phyloP scores from a whole-genome alignment of 2,113 vertebrate species.

The Limanda limanda region DNA sequence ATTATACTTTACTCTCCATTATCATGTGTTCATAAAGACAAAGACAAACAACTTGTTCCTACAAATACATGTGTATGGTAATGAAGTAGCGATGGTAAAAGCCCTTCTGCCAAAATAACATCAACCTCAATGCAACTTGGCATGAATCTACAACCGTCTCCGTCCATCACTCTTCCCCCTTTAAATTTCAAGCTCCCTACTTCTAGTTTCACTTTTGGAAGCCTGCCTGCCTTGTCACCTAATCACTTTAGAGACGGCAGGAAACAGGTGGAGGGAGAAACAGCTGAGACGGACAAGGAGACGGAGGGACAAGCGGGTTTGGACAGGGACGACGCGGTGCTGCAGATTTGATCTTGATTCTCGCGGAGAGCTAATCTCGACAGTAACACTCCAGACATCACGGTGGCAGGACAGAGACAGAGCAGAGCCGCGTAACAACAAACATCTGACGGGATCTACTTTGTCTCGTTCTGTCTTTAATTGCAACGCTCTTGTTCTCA shows the following conservation, averaged over 20 bases:
- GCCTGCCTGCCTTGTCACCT: slow-evolving; percentile 26
- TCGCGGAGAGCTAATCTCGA: slow-evolving; percentile 39
- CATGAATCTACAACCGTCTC: slow-evolving; percentile 6
- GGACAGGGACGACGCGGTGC: slow-evolving; percentile 6
- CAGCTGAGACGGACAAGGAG: slow-evolving; percentile 28
- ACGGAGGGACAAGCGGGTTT: slow-evolving; percentile 15
- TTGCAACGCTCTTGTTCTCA: slow-evolving; percentile 5
- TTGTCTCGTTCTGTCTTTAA: slow-evolving; percentile 11
- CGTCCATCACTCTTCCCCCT: slow-evolving; percentile 6
- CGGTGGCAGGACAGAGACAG: slow-evolving; percentile 12
- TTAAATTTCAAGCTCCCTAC: slow-evolving; percentile 4
- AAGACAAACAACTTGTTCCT: not conserved
- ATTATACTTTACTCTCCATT: not conserved
- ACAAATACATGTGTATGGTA: not conserved
- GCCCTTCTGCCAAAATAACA: slow-evolving; percentile 5
- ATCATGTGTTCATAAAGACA: not conserved
- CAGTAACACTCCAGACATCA: not conserved
- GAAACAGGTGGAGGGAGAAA: slow-evolving; percentile 27
- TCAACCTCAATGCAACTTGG: not conserved
- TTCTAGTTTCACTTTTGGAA: slow-evolving; percentile 37
- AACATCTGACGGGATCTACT: slow-evolving; percentile 17
- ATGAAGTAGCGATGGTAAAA: not conserved
- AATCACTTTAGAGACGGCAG: slow-evolving; percentile 30
- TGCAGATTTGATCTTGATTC: slow-evolving; percentile 32
- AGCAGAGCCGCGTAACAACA: slow-evolving; percentile 8